Evolutionary conservation across 2,797 vertebrate species (phyloP), one percentile per base, ranked within the genome.

Genomic region (Hippocampus kuda): DNA sequence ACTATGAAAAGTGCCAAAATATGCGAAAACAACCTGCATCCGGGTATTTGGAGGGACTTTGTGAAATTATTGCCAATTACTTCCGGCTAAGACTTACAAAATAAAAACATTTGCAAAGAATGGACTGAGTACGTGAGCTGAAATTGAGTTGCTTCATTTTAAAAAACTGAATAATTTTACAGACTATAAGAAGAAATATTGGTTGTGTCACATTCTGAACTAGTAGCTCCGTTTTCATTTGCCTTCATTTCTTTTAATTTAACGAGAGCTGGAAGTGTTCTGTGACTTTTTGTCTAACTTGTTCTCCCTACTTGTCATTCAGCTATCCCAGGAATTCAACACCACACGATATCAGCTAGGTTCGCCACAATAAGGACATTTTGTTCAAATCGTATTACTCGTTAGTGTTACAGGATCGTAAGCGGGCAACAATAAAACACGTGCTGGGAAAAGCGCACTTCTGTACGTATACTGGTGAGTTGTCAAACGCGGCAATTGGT

Each of bases 321-420:
- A 86, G 88, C 89, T 89, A 84, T 89, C 81, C 83, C 72, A 88
- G 85, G 89, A 89, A 88, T 89, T 82, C 77, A 80, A 70, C 77
- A 46, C 70, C 70, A 77, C 75, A 60, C 72, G 68, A 44, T 70
- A 63, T 38, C 34, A 68, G 53, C n/a, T 60, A 77, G 34, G 70
- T 71, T 68, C 83, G 69, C 53, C 48, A 74, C 72, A 69, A 69
- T 74, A 57, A 68, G 77, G 72, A 72, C 72, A 63, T 77, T 75
- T 60, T 1, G 20, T 24, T 61, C 20, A 20, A 67, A 75, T 60
- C 1, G 18, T 1, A 51, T 51, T 68, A 68, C 7, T 67, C 15
- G 15, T 27, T 18, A 1, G 48, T 22, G 65, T 34, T 54, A 20
- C 56, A 34, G 20, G n/a, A 27, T 64, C 8, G 20, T 64, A 51